Conservation (phyloP, 2,797 vertebrate genomes). For the Mormyrops boulengeri region DNA sequence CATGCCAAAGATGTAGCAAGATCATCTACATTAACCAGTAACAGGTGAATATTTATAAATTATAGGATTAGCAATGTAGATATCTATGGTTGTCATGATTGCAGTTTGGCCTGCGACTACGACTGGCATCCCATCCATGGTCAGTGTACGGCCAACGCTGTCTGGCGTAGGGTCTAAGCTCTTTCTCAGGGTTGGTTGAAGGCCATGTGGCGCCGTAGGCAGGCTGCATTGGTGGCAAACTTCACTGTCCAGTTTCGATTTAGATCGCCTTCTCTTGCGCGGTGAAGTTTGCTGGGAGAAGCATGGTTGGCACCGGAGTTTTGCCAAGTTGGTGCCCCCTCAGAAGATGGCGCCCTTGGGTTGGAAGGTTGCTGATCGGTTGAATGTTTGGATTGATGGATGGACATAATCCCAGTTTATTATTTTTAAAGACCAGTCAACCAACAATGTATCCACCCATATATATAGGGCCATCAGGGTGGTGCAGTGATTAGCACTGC, state of each 20-base stretch:
- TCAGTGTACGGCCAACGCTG: neutral
- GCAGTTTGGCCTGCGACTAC: neutral
- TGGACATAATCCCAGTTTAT: neutral
- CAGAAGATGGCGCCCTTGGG: neutral
- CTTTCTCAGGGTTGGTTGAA: neutral
- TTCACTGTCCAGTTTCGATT: neutral
- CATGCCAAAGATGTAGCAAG: neutral
- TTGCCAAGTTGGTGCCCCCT: neutral
- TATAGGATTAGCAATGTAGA: neutral
- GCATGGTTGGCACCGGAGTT: neutral
- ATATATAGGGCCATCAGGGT: neutral
- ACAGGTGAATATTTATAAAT: neutral
- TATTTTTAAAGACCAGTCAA: neutral
- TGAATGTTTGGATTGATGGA: neutral
- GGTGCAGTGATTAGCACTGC: neutral
- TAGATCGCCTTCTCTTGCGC: neutral
- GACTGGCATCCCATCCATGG: neutral
- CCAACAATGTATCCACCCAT: neutral
- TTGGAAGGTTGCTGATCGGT: neutral
- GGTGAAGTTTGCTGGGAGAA: neutral
- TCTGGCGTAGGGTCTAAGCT: neutral
- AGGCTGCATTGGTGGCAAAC: neutral
- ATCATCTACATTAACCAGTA: neutral
- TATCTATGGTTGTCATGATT: neutral
- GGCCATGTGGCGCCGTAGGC: neutral